These are phyloP conservation scores for Hylaeus anthracinus DNA, from an alignment of 1,140 invertebrate genomes.

Conservation along the genomic window DNA sequence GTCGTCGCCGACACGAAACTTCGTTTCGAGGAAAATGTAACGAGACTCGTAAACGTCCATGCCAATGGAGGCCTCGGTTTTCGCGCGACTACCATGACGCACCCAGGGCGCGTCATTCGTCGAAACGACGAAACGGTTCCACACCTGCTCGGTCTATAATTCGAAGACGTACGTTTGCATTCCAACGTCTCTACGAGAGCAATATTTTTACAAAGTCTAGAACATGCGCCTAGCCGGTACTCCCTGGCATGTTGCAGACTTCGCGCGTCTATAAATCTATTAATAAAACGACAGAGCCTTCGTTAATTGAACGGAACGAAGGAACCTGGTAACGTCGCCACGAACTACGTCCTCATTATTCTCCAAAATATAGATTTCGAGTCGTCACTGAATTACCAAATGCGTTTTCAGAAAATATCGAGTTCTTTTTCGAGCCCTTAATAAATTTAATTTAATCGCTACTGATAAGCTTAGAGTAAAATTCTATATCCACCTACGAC, in stretches of 20 bases:
- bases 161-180: constrained; percentile 40
- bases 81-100: constrained; percentile 17
- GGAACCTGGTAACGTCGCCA: no score
- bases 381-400: background rate
- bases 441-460: no score
- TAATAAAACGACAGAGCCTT: constrained; percentile 33
- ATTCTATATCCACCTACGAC: no score
- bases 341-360: constrained; percentile 15
- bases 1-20: background rate
- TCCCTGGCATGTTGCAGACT: background rate
- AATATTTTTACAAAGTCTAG: constrained; percentile 56
- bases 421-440: no score
- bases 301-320: constrained; percentile 29
- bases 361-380: background rate
- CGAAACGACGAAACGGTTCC: constrained; percentile 54
- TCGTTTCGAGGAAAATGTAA: constrained; percentile 46
- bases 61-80: constrained; percentile 16
- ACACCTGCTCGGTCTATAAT: constrained; percentile 62
- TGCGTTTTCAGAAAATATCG: no score
- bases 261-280: constrained; percentile 30
- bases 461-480: no score
- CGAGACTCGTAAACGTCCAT: constrained; percentile 56
- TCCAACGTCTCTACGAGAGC: constrained; percentile 29
- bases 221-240: constrained; percentile 9
- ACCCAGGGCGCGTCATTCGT: constrained; percentile 49